Conservation (phyloP, 2,797 vertebrate species). For the Phyllotis vaccarum region DNA sequence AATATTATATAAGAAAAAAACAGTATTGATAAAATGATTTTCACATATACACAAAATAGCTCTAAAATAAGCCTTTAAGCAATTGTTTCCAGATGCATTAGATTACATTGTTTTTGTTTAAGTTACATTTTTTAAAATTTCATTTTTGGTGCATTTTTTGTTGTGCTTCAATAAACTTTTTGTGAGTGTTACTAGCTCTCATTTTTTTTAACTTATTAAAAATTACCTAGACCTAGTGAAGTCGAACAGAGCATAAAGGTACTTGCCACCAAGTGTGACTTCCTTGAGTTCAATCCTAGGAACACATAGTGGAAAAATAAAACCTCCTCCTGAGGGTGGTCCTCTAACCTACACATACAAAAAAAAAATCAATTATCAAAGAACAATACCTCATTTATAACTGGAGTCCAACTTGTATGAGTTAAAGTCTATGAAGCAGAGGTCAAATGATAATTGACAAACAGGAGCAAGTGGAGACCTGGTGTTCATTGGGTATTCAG, state of each 20-base stretch:
- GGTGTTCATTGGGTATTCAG: not conserved
- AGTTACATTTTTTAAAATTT: not conserved
- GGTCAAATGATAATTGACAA: not conserved
- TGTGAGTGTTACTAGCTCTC: not conserved
- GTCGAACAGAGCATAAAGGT: not conserved
- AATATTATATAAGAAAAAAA: not conserved
- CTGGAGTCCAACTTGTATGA: not conserved
- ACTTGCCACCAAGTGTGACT: not conserved
- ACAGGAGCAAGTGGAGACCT: not conserved
- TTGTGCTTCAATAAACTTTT: not conserved
- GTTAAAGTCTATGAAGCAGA: not conserved
- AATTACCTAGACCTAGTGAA: not conserved
- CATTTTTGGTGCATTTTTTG: not conserved
- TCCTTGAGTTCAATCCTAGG: not conserved
- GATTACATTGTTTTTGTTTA: not conserved
- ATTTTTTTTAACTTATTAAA: not conserved
- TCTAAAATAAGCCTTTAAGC: not conserved
- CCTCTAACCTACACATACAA: not conserved
- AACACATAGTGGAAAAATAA: not conserved
- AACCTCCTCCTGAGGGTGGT: not conserved
- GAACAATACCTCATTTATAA: not conserved
- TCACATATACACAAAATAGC: not conserved
- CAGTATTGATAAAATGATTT: slow-evolving; percentile 22
- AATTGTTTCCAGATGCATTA: not conserved
- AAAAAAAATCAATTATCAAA: not conserved